Evolutionary conservation across 2,888 invertebrate genomes (phyloP).

Genomic region (Dicyrtomina minuta): DNA sequence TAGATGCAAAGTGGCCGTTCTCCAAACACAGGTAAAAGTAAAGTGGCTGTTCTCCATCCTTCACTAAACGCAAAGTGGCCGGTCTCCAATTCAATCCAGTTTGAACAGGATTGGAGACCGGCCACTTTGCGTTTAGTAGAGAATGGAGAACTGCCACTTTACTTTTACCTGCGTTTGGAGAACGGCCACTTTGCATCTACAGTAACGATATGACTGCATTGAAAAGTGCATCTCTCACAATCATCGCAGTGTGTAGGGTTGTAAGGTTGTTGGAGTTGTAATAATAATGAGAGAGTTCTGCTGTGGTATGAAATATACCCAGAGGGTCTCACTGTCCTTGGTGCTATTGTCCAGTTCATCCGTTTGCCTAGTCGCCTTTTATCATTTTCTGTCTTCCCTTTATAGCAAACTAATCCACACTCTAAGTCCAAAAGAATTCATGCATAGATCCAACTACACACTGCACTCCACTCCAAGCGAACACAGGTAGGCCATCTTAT

Average conservation of each 20-base stretch:
- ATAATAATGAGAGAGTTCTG: slow-evolving; percentile 23
- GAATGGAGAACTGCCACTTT: too few relatives aligned
- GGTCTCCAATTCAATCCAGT: too few relatives aligned
- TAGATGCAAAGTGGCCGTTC: too few relatives aligned
- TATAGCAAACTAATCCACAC: slow-evolving; percentile 16
- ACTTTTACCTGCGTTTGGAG: too few relatives aligned
- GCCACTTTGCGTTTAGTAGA: too few relatives aligned
- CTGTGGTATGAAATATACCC: slow-evolving; percentile 19
- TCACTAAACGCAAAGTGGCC: too few relatives aligned
- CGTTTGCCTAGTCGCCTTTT: slow-evolving; percentile 11
- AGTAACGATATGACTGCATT: not conserved
- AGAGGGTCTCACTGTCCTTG: slow-evolving; percentile 26
- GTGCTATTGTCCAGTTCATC: slow-evolving; percentile 30
- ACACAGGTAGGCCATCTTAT: too few relatives aligned
- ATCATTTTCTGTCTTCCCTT: slow-evolving; percentile 1
- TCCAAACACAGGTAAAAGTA: too few relatives aligned
- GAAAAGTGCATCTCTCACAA: slow-evolving; percentile 21
- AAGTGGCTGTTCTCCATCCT: too few relatives aligned
- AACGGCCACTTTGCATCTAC: too few relatives aligned
- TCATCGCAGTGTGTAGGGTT: not conserved
- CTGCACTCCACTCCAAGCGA: not conserved
- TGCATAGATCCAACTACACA: not conserved
- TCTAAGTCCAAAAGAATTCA: not conserved
- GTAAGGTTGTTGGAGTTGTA: not conserved
- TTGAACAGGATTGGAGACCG: too few relatives aligned